Conservation (phyloP, 2,797 vertebrate genomes). For the Ambastaia sidthimunki region DNA sequence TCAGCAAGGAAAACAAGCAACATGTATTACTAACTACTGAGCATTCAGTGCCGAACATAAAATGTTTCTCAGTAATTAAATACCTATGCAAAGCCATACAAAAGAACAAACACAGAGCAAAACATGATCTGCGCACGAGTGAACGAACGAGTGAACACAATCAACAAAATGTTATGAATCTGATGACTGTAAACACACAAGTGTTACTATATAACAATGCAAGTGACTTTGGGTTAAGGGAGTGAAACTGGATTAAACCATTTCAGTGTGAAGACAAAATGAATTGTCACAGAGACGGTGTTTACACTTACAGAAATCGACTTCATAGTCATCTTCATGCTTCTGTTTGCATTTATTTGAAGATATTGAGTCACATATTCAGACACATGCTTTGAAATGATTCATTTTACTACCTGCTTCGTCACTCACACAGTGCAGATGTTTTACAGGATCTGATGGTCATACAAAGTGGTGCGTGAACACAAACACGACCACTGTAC, state of each 20-base stretch:
- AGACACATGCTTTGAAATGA: constrained; percentile 48
- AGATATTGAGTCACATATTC: not conserved
- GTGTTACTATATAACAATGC: not conserved
- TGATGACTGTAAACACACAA: constrained; percentile 5
- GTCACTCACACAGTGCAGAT: constrained; percentile 16
- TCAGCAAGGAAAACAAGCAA: not conserved
- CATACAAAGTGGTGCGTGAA: constrained; percentile 4
- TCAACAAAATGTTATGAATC: not conserved
- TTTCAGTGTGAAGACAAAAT: not conserved
- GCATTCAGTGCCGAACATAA: not conserved
- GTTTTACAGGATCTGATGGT: constrained; percentile 20
- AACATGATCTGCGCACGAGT: constrained; percentile 1
- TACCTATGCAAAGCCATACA: not conserved
- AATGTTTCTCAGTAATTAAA: not conserved
- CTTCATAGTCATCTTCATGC: not conserved
- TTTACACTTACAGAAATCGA: not conserved
- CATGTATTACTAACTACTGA: not conserved
- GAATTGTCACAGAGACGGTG: not conserved
- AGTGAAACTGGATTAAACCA: not conserved
- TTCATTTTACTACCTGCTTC: constrained; percentile 16
- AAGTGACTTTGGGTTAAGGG: not conserved
- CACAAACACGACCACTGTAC: not conserved
- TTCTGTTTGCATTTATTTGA: not conserved
- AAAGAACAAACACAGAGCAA: not conserved
- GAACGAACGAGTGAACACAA: not conserved